Percentiles rank a stretch among this genome's conserved stretches.
These are phyloP conservation scores for Beroe ovata DNA, from an alignment of 37 sponge, comb jelly and placozoan species.

Conservation along the genomic window DNA sequence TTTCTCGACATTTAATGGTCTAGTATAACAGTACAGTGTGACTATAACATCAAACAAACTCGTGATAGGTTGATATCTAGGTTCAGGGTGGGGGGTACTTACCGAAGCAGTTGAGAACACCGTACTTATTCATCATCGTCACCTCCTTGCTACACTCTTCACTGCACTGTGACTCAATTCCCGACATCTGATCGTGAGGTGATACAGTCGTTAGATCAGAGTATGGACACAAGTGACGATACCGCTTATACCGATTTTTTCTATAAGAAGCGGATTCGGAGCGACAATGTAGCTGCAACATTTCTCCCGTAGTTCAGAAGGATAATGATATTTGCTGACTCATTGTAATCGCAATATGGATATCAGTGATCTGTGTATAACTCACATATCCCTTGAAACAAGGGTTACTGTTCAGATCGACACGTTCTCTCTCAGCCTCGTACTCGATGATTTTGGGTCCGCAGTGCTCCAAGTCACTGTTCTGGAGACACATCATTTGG, in stretches of 20 bases:
- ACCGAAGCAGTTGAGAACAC: constrained; percentile 64
- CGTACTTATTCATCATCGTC: constrained; percentile 1
- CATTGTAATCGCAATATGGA: no score
- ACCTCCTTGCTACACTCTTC: constrained; percentile 33
- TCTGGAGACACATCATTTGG: constrained; percentile 34
- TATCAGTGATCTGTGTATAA: no score
- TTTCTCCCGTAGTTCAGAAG: no score
- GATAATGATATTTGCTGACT: no score
- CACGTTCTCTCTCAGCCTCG: constrained; percentile 21
- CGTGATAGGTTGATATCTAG: background rate
- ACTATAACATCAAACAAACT: background rate
- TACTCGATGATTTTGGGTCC: background rate
- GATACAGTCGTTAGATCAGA: no score
- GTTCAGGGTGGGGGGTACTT: no score
- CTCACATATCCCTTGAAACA: constrained; percentile 65
- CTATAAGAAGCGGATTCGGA: no score
- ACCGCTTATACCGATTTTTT: no score
- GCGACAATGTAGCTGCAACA: no score
- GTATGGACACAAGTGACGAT: no score
- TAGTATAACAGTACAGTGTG: no score
- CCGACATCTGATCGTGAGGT: constrained; percentile 59
- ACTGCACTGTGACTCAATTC: constrained; percentile 10
- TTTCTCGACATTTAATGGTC: no score
- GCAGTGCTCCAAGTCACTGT: constrained; percentile 30
- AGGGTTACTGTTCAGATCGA: constrained; percentile 18